Percentiles rank a stretch among this genome's conserved stretches.
Conservation (phyloP, 2,888 invertebrate genomes). For the Enchytraeus crypticus region DNA sequence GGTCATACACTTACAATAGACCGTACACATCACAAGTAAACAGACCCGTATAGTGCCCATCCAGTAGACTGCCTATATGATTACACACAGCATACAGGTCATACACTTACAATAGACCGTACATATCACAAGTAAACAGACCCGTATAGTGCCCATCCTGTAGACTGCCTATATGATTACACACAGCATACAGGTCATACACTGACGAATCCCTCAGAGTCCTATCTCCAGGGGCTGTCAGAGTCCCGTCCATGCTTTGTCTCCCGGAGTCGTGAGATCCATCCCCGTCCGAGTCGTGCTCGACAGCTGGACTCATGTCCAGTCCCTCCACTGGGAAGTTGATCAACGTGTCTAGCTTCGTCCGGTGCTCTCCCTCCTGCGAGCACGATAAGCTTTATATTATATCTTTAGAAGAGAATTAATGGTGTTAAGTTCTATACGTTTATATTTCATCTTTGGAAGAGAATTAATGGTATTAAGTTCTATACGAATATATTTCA, state of each 20-base stretch:
- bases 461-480: too few relatives aligned
- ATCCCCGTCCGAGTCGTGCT: background rate
- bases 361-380: slow-evolving; percentile 69
- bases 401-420: too few relatives aligned
- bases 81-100: too few relatives aligned
- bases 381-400: too few relatives aligned
- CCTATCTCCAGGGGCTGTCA: background rate
- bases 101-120: too few relatives aligned
- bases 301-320: slow-evolving; percentile 79
- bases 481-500: too few relatives aligned
- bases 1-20: too few relatives aligned
- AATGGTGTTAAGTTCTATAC: too few relatives aligned
- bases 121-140: slow-evolving; percentile 29
- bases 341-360: slow-evolving; percentile 82
- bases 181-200: slow-evolving; percentile 87
- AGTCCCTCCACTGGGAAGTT: slow-evolving; percentile 82
- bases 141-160: slow-evolving; percentile 89
- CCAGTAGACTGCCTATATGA: too few relatives aligned
- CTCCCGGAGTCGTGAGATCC: background rate
- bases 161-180: slow-evolving; percentile 85
- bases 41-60: too few relatives aligned
- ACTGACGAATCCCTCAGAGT: slow-evolving; percentile 55
- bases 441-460: too few relatives aligned
- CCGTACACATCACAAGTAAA: too few relatives aligned
- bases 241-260: background rate